phyloP scores from a whole-genome alignment of 2,888 invertebrate species.

The Mycalesis mineus region DNA sequence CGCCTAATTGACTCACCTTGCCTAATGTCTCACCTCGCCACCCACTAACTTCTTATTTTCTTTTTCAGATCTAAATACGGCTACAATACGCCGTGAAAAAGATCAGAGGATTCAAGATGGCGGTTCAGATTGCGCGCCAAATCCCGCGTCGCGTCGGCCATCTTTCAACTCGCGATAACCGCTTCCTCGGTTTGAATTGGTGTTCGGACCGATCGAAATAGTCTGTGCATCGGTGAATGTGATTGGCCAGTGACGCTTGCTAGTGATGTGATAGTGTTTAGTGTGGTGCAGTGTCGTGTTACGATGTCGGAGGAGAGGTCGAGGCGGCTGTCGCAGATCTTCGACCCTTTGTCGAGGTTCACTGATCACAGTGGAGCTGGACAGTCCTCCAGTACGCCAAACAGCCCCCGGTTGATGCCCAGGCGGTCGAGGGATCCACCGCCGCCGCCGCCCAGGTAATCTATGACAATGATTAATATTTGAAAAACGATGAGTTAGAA shows the following conservation, averaged over 20 bases:
- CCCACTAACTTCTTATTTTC: conserved; percentile 55
- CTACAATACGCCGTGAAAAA: conserved; percentile 48
- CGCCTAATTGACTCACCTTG: conserved; percentile 59
- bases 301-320: conserved; percentile 83
- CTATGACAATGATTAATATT: neutral
- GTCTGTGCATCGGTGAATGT: conserved; percentile 40
- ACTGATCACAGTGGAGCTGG: conserved; percentile 81
- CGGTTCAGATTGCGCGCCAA: conserved; percentile 62
- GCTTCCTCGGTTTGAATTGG: conserved; percentile 55
- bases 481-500: too few species aligned
- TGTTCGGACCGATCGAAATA: conserved; percentile 63
- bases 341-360: conserved; percentile 87
- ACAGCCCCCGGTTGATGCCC: conserved; percentile 84
- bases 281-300: conserved; percentile 49
- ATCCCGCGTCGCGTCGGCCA: conserved; percentile 56
- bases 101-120: conserved; percentile 62
- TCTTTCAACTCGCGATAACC: conserved; percentile 49
- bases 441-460: conserved; percentile 68
- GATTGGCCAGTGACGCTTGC: conserved; percentile 44
- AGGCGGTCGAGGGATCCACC: conserved; percentile 73
- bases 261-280: conserved; percentile 64
- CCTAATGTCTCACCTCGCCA: conserved; percentile 51
- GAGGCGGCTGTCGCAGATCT: conserved; percentile 88
- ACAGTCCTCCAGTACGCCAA: conserved; percentile 81
- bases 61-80: conserved; percentile 68